These are phyloP conservation scores for Blera fallax DNA, from an alignment of 2,888 invertebrate genomes.

Conservation along the genomic window DNA sequence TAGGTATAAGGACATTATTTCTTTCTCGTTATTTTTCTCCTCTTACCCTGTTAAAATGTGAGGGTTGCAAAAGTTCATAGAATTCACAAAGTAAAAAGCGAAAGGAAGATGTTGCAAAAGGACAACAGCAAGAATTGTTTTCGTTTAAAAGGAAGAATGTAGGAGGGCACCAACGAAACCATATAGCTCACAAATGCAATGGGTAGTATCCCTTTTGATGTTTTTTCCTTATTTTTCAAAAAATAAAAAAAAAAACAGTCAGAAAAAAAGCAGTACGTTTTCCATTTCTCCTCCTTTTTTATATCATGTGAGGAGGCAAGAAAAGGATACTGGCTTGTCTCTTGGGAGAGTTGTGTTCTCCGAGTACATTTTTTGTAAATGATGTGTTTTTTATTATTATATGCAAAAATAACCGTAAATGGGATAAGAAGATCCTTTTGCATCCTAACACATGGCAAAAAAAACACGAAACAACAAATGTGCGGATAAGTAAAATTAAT, in stretches of 20 bases:
- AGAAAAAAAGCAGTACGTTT: conserved; percentile 31
- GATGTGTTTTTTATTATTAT: conserved; percentile 59
- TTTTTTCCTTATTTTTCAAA: conserved; percentile 5
- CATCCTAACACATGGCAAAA: conserved; percentile 8
- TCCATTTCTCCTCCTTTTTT: conserved; percentile 15
- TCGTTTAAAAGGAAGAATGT: conserved; percentile 2
- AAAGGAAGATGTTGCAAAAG: conserved; percentile 20
- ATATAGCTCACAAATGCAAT: conserved; percentile 37
- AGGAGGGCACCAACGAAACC: conserved; percentile 3
- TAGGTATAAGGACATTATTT: background rate
- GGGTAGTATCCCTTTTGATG: conserved; percentile 43
- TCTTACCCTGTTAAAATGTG: conserved; percentile 8
- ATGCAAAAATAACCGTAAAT: conserved; percentile 69
- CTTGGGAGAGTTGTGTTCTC: conserved; percentile 34
- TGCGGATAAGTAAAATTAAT: conserved; percentile 74
- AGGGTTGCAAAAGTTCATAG: background rate
- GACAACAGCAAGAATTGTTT: conserved; percentile 22
- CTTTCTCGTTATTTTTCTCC: background rate
- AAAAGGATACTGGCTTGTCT: conserved; percentile 44
- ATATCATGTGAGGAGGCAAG: conserved; percentile 3
- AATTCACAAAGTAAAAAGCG: background rate
- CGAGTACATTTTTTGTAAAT: conserved; percentile 45
- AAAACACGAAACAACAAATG: conserved; percentile 46
- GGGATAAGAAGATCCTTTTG: conserved; percentile 35
- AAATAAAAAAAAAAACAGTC: background rate